Evolutionary conservation across 2,797 vertebrate species (phyloP).

Genomic region (Florisuga fusca): DNA sequence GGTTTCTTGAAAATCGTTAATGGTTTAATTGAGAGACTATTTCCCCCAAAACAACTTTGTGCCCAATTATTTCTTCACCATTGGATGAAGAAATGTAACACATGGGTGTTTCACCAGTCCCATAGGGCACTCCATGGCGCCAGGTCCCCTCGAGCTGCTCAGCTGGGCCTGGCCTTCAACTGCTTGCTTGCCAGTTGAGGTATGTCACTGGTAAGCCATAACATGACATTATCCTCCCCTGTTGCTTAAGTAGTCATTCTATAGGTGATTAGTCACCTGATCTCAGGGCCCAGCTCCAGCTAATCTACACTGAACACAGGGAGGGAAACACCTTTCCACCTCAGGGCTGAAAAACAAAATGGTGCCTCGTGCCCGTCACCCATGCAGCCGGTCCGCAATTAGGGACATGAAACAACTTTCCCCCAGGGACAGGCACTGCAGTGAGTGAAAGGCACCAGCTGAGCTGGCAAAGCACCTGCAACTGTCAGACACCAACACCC

Average conservation of each 20-base stretch:
- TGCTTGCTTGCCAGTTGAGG: accelerated
- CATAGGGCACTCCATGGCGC: accelerated
- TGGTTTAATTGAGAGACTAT: background rate
- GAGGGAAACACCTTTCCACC: background rate
- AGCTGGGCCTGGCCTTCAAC: background rate
- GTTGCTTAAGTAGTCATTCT: slow-evolving; percentile 31
- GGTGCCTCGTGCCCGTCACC: background rate
- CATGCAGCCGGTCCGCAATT: background rate
- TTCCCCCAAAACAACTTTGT: background rate
- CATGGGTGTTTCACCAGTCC: background rate
- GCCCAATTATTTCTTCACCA: background rate
- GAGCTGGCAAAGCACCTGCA: background rate
- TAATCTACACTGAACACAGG: background rate
- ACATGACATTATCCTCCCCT: slow-evolving; percentile 2
- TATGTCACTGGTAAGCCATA: background rate
- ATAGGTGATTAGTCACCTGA: slow-evolving; percentile 46
- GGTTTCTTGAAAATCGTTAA: background rate
- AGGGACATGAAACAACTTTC: background rate
- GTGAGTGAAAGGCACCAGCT: background rate
- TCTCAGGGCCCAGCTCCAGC: slow-evolving; percentile 2
- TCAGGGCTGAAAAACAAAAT: slow-evolving; percentile 15
- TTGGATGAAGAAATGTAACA: accelerated
- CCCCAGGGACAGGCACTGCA: background rate
- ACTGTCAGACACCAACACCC: background rate
- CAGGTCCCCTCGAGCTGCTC: background rate